These are phyloP conservation scores for Lophura swinhoii DNA, from an alignment of 2,797 vertebrate species.

Conservation along the genomic window DNA sequence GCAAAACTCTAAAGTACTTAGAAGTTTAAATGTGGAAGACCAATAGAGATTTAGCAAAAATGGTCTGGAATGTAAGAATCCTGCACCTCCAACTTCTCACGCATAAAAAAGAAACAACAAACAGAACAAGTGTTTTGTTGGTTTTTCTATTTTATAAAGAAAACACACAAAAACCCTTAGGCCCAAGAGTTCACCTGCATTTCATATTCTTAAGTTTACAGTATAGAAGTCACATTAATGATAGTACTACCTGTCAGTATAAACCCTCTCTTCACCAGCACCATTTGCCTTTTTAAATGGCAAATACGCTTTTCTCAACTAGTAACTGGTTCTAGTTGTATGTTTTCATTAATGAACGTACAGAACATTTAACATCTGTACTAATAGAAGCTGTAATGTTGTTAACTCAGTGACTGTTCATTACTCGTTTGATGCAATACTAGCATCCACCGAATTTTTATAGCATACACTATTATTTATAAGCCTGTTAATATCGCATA, in stretches of 20 bases:
- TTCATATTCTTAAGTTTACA: slow-evolving; percentile 68
- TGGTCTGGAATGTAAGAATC: slow-evolving; percentile 59
- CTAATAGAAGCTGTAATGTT: not conserved
- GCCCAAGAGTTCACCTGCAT: slow-evolving; percentile 74
- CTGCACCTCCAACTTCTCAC: slow-evolving; percentile 51
- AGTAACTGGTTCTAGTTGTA: slow-evolving; percentile 29
- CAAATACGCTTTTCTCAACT: not conserved
- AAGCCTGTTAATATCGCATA: slow-evolving; percentile 50
- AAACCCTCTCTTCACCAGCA: slow-evolving; percentile 50
- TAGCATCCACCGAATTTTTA: slow-evolving; percentile 24
- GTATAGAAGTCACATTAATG: slow-evolving; percentile 72
- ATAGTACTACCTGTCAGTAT: slow-evolving; percentile 70
- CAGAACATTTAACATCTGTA: slow-evolving; percentile 23
- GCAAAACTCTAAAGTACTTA: slow-evolving; percentile 46
- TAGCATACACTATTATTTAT: slow-evolving; percentile 46
- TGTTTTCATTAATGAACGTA: not conserved
- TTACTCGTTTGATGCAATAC: not conserved
- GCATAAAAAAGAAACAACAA: slow-evolving; percentile 34
- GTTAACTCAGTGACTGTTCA: not conserved
- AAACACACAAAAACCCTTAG: slow-evolving; percentile 73
- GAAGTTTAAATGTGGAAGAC: slow-evolving; percentile 44
- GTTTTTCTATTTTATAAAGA: slow-evolving; percentile 68
- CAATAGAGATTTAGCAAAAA: slow-evolving; percentile 35
- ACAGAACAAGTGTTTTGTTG: slow-evolving; percentile 68
- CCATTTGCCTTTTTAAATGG: not conserved